phyloP scores from a whole-genome alignment of 2,113 vertebrate genomes.

The Lota lota region DNA sequence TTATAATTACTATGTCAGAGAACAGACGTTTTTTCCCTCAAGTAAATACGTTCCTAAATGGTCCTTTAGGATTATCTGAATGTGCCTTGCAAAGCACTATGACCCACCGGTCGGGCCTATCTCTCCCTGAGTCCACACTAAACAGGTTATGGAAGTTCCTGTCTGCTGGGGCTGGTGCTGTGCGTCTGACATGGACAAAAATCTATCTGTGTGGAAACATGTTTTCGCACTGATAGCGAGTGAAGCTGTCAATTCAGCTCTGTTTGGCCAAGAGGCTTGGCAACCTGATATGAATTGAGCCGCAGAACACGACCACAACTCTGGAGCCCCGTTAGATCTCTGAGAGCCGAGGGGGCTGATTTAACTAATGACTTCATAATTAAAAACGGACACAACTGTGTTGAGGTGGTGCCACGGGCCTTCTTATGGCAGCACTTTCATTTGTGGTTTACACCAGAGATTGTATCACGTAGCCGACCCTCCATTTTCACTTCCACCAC shows the following conservation, averaged over 20 bases:
- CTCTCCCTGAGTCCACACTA: conserved; percentile 4
- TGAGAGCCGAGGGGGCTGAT: neutral
- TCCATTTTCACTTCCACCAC: neutral
- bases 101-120: conserved; percentile 6
- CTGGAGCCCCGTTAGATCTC: neutral
- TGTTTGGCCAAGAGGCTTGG: neutral
- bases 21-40: neutral
- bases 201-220: neutral
- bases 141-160: conserved; percentile 14
- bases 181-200: neutral
- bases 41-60: neutral
- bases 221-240: conserved; percentile 4
- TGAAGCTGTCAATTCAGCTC: conserved; percentile 3
- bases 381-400: too few species aligned
- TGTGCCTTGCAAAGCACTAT: too few species aligned
- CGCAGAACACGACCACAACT: neutral
- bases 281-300: neutral
- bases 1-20: too few species aligned
- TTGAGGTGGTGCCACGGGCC: too few species aligned
- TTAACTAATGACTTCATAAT: too few species aligned
- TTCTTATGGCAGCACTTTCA: neutral
- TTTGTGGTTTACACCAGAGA: neutral
- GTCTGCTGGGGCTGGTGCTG: neutral
- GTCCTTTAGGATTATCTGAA: neutral
- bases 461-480: neutral